Base-by-base conservation (phyloP, 2,888 invertebrate genomes). In the Cylloceria caligata region DNA sequence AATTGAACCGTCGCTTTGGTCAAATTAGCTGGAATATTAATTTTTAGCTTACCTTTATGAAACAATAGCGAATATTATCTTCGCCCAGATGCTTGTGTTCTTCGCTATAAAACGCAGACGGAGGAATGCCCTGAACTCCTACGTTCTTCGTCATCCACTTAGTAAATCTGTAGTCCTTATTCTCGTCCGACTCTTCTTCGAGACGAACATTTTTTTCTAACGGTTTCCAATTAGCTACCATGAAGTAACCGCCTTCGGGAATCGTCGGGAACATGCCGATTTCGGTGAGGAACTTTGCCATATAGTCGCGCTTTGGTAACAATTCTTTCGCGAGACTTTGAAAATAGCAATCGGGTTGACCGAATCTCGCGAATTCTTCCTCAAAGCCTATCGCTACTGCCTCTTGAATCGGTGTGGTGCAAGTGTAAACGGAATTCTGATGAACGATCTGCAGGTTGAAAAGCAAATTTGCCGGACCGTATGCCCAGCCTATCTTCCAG, bases 201-300 rank as follows among this genome's bases (percentile, higher is more conserved):
- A 97, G 93, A 90, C 96, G 95, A 5, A 96, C 95, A 91, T 96
- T 96, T 21, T 94, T 93, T 45, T 93, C 96, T 95, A 98, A 93
- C 4, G 95, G 93, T 9, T 96, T 95, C 96, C 97, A 98, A 93
- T 99, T 98, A 0, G 99, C 99, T 69, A 99, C 92, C 94, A 99
- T 96, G 91, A 99, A 99, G 93, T 99, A 99, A 0, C 99, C 99
- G 2, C 98, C 99, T 87, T 99, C 98, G 0, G 99, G 99, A 75
- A 99, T 93, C 0, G 97, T 97, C 0, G 99, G 98, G 47, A 95
- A 95, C 96, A 99, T 97, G 0, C 98, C 98, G 73, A 96, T 96
- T 11, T 97, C 96, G 3, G 89, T 91, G 27, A 98, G 93, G 81
- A 97, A 95, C 87, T 96, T 95, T 0, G 95, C 95, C 93, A 98